Evolutionary conservation across 2,113 vertebrate species (phyloP), one percentile per base, ranked within the genome.

Genomic region (Tamias sibiricus): DNA sequence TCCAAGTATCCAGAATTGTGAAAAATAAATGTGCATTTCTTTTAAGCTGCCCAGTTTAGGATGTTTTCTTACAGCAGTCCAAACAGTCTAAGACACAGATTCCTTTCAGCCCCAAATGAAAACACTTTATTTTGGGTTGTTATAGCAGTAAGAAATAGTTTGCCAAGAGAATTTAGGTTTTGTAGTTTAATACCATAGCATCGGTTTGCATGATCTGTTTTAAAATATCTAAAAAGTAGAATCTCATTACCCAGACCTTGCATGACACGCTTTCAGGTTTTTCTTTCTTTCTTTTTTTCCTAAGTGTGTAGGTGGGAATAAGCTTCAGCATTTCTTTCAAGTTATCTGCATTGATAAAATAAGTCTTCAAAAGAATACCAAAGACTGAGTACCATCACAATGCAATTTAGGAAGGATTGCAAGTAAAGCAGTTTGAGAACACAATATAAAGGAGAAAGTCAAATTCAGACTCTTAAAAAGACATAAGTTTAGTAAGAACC

Each of bases 341-440:
- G 76, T 87, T 96, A 64, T 80, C 74, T 80, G 66, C 24, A 37
- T 1, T 44, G 47, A 95, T 47, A 96, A 90, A 91, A 92, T 40
- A 76, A 59, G 57, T 68, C 74, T 97, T 79, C 52, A 69, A 74
- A 96, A 90, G 54, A 94, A 94, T 49, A 59, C 16, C 44, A 57
- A 28, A 69, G 42, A 85, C 80, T 97, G 54, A 74, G 24, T 87
- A 86, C 30, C 49, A 47, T 83, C 57, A 59, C 54, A 83, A 22
- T 91, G 77, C 52, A 90, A 47, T 90, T 96, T 87, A 90, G 59
- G 57, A 94, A 80, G n/a, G 37, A 95, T 72, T 94, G 40, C 19
- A 95, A 91, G 75, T 76, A 90, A 90, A 93, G 89, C 11, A 93
- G 69, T 85, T 90, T 71, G 80, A 95, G 52, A 79, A 81, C 90